Percentiles rank a stretch among this genome's conserved stretches.
Conservation (phyloP, 2,888 invertebrate species). For the Stramonita haemastoma region DNA sequence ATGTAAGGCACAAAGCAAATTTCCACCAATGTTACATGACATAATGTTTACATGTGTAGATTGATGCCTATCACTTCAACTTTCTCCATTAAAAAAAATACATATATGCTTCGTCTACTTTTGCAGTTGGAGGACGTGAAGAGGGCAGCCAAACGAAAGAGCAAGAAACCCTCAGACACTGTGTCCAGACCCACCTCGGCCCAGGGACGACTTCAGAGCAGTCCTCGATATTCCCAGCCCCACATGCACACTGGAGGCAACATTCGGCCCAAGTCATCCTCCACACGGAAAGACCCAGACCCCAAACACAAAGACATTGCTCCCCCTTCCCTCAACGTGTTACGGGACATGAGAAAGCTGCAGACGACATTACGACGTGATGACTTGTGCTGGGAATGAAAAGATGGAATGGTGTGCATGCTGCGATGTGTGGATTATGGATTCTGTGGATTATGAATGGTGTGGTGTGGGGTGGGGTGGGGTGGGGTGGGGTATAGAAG, state of each 20-base stretch:
- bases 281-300: not conserved
- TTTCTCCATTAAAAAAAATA: not conserved
- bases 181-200: slow-evolving; percentile 43
- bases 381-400: slow-evolving; percentile 73
- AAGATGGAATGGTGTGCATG: not conserved
- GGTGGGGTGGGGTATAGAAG: not conserved
- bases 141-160: not conserved
- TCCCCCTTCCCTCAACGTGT: slow-evolving; percentile 61
- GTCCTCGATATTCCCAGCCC: not conserved
- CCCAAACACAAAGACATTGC: slow-evolving; percentile 3
- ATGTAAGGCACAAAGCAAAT: too few relatives aligned
- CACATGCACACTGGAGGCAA: not conserved
- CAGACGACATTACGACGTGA: slow-evolving; percentile 74
- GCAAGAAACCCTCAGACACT: slow-evolving; percentile 27
- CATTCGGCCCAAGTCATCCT: slow-evolving; percentile 28
- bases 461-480: not conserved
- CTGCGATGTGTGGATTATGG: too few relatives aligned
- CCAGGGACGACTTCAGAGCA: slow-evolving; percentile 24
- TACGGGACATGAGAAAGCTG: slow-evolving; percentile 74
- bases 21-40: too few relatives aligned
- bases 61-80: not conserved
- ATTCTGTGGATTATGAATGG: not conserved
- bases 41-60: not conserved
- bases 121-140: slow-evolving; percentile 34
- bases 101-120: too few relatives aligned